phyloP scores from a whole-genome alignment of 1,140 invertebrate genomes.

The Manduca sexta region DNA sequence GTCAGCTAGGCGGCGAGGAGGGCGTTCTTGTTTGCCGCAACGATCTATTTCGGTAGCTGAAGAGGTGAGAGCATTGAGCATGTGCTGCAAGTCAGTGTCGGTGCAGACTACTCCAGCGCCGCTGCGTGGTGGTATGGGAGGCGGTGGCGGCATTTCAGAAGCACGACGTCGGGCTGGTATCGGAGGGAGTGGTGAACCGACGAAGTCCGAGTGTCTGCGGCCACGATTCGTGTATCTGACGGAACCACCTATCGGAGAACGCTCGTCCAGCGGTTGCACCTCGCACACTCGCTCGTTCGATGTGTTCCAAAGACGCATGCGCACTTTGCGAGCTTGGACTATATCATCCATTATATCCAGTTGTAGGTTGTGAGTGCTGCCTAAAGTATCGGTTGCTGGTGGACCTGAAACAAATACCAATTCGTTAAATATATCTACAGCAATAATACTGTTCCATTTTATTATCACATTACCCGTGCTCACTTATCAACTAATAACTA shows the following conservation, averaged over 20 bases:
- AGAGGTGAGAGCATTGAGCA: conserved; percentile 85
- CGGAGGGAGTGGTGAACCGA: conserved; percentile 72
- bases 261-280: conserved; percentile 82
- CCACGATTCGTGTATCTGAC: conserved; percentile 74
- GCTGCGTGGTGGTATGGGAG: conserved; percentile 58
- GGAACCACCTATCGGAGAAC: conserved; percentile 59
- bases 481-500: conserved; percentile 7
- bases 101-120: conserved; percentile 79
- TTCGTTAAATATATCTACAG: no score
- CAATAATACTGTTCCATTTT: no score
- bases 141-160: conserved; percentile 77
- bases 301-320: conserved; percentile 88
- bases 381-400: conserved; percentile 78
- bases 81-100: conserved; percentile 84
- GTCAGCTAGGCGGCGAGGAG: conserved; percentile 72
- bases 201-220: conserved; percentile 83
- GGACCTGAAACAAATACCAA: conserved; percentile 64
- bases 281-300: conserved; percentile 86
- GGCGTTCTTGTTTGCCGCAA: conserved; percentile 64
- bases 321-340: conserved; percentile 84
- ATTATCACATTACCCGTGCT: no score
- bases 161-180: conserved; percentile 75
- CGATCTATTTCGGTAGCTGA: conserved; percentile 85
- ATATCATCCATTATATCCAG: conserved; percentile 92
- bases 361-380: conserved; percentile 86